These are phyloP conservation scores for Muraenolepis orangiensis DNA, from an alignment of 2,797 vertebrate genomes.

Conservation along the genomic window DNA sequence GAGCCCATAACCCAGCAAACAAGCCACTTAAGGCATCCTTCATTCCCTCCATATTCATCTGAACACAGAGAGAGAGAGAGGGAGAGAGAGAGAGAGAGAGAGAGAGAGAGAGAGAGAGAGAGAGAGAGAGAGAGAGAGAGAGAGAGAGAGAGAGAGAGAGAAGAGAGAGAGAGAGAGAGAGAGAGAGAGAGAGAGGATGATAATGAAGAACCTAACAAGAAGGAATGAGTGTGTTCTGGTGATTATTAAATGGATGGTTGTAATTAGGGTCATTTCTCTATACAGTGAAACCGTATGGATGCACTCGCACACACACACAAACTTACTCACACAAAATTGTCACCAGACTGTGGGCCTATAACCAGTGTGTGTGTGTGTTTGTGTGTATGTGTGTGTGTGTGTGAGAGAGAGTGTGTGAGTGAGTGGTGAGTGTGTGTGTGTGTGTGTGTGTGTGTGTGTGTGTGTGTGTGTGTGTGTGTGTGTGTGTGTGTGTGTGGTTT, in stretches of 20 bases:
- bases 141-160: neutral
- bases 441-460: too few species aligned
- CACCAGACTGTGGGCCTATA: too few species aligned
- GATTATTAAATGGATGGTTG: neutral
- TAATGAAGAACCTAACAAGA: neutral
- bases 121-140: slow-evolving; percentile 15
- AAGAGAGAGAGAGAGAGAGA: too few species aligned
- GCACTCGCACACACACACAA: neutral
- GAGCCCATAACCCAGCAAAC: slow-evolving; percentile 47
- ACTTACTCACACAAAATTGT: neutral
- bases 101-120: neutral
- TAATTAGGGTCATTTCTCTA: neutral
- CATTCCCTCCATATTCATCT: slow-evolving; percentile 57
- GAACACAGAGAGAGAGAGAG: slow-evolving; percentile 1
- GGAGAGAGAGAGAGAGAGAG: slow-evolving; percentile 11
- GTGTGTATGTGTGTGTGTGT: too few species aligned
- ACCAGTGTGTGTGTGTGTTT: too few species aligned
- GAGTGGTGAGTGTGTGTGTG: too few species aligned
- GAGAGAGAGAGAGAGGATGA: neutral
- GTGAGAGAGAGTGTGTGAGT: too few species aligned
- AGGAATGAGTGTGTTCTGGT: neutral
- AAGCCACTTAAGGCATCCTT: slow-evolving; percentile 49
- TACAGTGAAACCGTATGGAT: slow-evolving; percentile 3
- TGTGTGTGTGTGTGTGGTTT: too few species aligned
- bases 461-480: too few species aligned